Evolutionary conservation across 64 coral and sea anemone genomes (phyloP).

Genomic region (Hydrozoanthus tunicans): DNA sequence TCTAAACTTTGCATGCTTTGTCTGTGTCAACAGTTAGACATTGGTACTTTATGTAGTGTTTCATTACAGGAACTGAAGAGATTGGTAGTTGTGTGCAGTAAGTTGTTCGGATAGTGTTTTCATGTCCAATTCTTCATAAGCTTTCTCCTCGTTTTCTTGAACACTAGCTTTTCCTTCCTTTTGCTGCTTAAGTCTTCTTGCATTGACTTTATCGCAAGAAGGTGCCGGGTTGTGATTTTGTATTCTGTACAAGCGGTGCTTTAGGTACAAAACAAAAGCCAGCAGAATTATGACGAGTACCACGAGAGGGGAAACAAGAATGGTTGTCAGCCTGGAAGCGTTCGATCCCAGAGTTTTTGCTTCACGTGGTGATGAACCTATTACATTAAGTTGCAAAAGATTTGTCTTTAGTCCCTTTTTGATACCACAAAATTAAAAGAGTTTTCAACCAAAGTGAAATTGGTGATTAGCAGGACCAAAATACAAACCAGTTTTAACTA

Average conservation of each 20-base stretch:
- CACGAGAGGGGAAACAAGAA: neutral
- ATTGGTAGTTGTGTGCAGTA: neutral
- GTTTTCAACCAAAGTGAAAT: too few relatives aligned
- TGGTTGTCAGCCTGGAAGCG: neutral
- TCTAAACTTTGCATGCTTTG: too few relatives aligned
- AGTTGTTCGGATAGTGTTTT: neutral
- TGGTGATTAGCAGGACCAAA: too few relatives aligned
- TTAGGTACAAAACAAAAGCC: neutral
- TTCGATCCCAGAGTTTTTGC: neutral
- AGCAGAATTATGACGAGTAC: neutral
- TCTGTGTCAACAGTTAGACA: too few relatives aligned
- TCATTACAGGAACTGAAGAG: neutral
- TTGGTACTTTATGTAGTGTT: too few relatives aligned
- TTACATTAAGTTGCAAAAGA: neutral
- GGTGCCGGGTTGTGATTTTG: neutral
- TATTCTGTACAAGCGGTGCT: neutral
- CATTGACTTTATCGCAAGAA: neutral
- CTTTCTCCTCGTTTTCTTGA: neutral
- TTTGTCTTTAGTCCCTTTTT: too few relatives aligned
- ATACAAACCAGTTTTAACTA: too few relatives aligned
- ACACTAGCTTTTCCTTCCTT: neutral
- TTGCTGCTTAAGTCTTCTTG: neutral
- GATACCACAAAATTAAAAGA: too few relatives aligned
- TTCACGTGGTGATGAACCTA: neutral
- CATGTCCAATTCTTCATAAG: neutral